These are phyloP conservation scores for Xestia xanthographa DNA, from an alignment of 2,888 invertebrate species.

Conservation along the genomic window DNA sequence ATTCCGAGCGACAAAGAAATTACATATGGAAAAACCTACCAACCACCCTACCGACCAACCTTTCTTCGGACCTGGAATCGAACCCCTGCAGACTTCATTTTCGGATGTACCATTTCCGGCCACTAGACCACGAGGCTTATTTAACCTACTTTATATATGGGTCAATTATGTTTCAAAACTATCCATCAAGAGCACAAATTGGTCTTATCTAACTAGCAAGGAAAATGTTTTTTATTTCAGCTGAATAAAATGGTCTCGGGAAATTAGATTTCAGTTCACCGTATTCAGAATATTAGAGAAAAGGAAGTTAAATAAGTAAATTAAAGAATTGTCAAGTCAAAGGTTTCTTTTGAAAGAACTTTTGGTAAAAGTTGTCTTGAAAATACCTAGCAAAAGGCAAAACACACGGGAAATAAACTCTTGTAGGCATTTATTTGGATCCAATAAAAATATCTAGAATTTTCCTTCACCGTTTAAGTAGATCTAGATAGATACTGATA, in stretches of 20 bases:
- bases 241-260: background rate
- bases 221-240: background rate
- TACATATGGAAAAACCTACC: background rate
- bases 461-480: background rate
- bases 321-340: constrained; percentile 32
- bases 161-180: background rate
- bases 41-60: background rate
- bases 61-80: background rate
- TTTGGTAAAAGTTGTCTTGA: constrained; percentile 20
- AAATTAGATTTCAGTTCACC: constrained; percentile 22
- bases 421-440: background rate
- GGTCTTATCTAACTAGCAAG: background rate
- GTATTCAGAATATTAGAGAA: constrained; percentile 13
- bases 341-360: constrained; percentile 30
- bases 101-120: background rate
- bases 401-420: background rate
- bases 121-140: background rate
- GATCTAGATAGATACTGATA: background rate
- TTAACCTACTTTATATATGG: background rate
- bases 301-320: constrained; percentile 35
- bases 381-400: constrained; percentile 2
- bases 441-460: background rate
- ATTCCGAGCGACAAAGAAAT: background rate
- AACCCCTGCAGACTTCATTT: background rate
- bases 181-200: background rate